Percentiles rank a stretch among this genome's conserved stretches.
Evolutionary conservation across 2,888 invertebrate genomes (phyloP).

Genomic region (Hermodice carunculata): DNA sequence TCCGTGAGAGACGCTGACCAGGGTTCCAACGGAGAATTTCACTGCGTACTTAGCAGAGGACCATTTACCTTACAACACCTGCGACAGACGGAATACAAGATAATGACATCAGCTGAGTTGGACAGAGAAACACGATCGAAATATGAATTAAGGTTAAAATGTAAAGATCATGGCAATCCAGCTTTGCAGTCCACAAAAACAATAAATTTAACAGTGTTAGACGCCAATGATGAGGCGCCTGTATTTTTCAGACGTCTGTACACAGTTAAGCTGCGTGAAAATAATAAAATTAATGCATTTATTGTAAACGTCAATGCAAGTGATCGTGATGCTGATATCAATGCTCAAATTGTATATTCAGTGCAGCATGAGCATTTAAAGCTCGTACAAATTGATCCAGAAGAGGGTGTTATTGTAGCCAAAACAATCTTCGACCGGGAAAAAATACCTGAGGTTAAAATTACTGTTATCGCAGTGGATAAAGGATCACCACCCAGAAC

Average conservation of each 20-base stretch:
- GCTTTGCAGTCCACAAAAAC: constrained; percentile 14
- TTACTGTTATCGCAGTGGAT: constrained; percentile 13
- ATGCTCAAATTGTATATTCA: constrained; percentile 4
- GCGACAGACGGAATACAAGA: constrained; percentile 10
- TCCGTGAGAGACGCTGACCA: constrained; percentile 16
- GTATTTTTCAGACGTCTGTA: constrained; percentile 7
- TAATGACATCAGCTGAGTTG: neutral
- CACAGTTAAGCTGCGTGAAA: constrained; percentile 9
- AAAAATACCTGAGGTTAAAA: constrained; percentile 18
- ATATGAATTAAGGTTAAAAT: constrained; percentile 6
- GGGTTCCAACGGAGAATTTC: constrained; percentile 6
- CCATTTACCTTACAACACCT: neutral
- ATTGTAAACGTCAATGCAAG: constrained; percentile 4
- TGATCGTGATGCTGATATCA: constrained; percentile 17
- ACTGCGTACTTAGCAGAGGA: constrained; percentile 10
- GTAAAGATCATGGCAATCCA: constrained; percentile 11
- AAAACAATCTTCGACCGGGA: constrained; percentile 15
- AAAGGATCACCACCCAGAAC: constrained; percentile 14
- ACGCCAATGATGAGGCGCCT: constrained; percentile 13
- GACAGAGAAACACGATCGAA: constrained; percentile 19
- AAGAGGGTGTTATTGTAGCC: constrained; percentile 6
- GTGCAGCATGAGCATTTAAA: constrained; percentile 1
- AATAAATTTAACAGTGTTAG: constrained; percentile 3
- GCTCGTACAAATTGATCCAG: constrained; percentile 8
- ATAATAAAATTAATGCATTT: constrained; percentile 7